Conservation (phyloP, 2,888 invertebrate species). For the Agriopis marginaria region DNA sequence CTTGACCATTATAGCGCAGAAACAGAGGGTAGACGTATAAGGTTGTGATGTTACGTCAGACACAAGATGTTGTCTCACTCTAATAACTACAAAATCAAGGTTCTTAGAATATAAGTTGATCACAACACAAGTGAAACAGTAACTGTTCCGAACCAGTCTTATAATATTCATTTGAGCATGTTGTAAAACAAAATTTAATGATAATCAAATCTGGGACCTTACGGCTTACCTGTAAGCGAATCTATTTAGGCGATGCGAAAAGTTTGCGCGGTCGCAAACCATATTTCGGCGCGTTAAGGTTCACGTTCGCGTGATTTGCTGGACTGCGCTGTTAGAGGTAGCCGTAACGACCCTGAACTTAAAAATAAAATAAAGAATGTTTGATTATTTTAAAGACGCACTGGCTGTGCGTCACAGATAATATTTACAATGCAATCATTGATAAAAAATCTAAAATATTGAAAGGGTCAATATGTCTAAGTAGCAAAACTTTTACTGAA, state of each 20-base stretch:
- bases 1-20: too few species aligned
- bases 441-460: background rate
- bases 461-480: background rate
- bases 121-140: background rate
- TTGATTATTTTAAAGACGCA: background rate
- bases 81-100: too few species aligned
- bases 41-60: too few species aligned
- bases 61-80: too few species aligned
- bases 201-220: background rate
- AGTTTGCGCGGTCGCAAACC: too few species aligned
- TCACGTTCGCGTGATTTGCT: too few species aligned
- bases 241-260: too few species aligned
- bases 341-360: background rate
- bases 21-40: background rate
- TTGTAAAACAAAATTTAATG: background rate
- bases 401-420: background rate
- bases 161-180: background rate
- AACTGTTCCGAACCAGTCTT: background rate
- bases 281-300: too few species aligned
- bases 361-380: background rate
- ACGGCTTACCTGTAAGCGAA: too few species aligned
- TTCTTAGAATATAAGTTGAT: background rate
- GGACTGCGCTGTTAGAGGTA: too few species aligned
- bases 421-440: background rate
- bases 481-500: background rate